Evolutionary conservation across 2,888 invertebrate genomes (phyloP).

Genomic region (Drosophila flavopinicola): DNA sequence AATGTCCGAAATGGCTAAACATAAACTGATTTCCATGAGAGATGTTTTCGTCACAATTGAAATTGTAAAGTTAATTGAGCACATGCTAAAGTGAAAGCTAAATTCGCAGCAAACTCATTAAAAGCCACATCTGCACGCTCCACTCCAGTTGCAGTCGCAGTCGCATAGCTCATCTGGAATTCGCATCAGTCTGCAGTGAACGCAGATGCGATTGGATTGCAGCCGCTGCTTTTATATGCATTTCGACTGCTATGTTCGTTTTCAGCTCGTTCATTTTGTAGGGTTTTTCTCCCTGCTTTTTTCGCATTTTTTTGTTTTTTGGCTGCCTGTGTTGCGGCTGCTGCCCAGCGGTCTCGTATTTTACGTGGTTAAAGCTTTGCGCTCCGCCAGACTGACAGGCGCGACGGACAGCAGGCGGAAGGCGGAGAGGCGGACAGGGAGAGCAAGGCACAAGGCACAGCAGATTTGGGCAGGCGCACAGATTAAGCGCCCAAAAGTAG

Average conservation of each 20-base stretch:
- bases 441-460: slow-evolving; percentile 52
- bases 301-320: slow-evolving; percentile 13
- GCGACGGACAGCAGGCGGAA: slow-evolving; percentile 17
- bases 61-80: background rate
- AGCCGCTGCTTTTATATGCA: slow-evolving; percentile 37
- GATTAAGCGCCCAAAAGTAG: slow-evolving; percentile 49
- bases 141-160: too few relatives aligned
- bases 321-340: slow-evolving; percentile 29
- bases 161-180: slow-evolving; percentile 44
- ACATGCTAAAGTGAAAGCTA: background rate
- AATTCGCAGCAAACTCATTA: slow-evolving; percentile 13
- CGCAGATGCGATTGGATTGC: slow-evolving; percentile 31
- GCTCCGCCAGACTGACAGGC: slow-evolving; percentile 49
- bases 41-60: background rate
- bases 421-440: background rate
- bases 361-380: slow-evolving; percentile 67
- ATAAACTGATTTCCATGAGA: too few relatives aligned
- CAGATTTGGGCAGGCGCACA: slow-evolving; percentile 46
- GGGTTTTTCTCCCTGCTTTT: slow-evolving; percentile 7
- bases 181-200: slow-evolving; percentile 43
- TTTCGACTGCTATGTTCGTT: slow-evolving; percentile 41
- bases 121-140: slow-evolving; percentile 2
- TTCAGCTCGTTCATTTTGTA: slow-evolving; percentile 26
- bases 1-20: too few relatives aligned
- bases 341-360: slow-evolving; percentile 59